A percentile compares a stretch with the other conserved stretches of the same genome.
These are phyloP conservation scores for Caenorhabditis doughertyi DNA, from an alignment of 2,888 invertebrate species.

Conservation along the genomic window DNA sequence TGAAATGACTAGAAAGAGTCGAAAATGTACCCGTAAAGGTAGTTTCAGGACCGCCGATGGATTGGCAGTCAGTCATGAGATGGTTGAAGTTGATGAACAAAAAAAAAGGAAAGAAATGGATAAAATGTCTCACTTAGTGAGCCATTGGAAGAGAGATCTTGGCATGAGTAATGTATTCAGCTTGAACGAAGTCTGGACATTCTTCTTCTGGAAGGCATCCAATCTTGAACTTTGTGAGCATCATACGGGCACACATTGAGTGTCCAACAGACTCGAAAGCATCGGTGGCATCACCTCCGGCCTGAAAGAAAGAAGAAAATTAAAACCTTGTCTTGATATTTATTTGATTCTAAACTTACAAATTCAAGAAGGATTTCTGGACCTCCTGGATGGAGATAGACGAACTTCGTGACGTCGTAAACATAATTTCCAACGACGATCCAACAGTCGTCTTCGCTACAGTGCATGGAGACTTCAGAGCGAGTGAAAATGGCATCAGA, in stretches of 20 bases:
- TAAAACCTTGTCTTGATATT: neutral
- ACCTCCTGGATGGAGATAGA: conserved; percentile 73
- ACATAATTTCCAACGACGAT: conserved; percentile 72
- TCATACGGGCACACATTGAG: conserved; percentile 71
- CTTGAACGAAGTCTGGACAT: conserved; percentile 44
- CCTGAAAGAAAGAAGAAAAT: conserved; percentile 67
- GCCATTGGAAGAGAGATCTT: conserved; percentile 61
- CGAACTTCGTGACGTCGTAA: conserved; percentile 74
- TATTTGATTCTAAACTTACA: conserved; percentile 62
- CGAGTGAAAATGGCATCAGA: conserved; percentile 63
- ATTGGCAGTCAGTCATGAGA: conserved; percentile 57
- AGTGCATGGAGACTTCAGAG: conserved; percentile 72
- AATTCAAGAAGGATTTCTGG: conserved; percentile 75
- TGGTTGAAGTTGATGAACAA: conserved; percentile 21
- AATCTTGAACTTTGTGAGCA: conserved; percentile 68
- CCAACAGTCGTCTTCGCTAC: conserved; percentile 72
- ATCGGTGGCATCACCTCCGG: conserved; percentile 77
- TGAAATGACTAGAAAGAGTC: conserved; percentile 47
- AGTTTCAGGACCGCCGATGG: conserved; percentile 56
- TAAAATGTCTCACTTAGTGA: conserved; percentile 37
- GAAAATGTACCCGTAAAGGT: conserved; percentile 45
- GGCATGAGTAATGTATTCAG: conserved; percentile 60
- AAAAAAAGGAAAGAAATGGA: conserved; percentile 11
- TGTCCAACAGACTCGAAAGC: conserved; percentile 79
- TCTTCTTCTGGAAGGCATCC: conserved; percentile 66